Evolutionary conservation across 2,113 vertebrate species (phyloP), one percentile per base, ranked within the genome.

Genomic region (Centrocercus urophasianus): DNA sequence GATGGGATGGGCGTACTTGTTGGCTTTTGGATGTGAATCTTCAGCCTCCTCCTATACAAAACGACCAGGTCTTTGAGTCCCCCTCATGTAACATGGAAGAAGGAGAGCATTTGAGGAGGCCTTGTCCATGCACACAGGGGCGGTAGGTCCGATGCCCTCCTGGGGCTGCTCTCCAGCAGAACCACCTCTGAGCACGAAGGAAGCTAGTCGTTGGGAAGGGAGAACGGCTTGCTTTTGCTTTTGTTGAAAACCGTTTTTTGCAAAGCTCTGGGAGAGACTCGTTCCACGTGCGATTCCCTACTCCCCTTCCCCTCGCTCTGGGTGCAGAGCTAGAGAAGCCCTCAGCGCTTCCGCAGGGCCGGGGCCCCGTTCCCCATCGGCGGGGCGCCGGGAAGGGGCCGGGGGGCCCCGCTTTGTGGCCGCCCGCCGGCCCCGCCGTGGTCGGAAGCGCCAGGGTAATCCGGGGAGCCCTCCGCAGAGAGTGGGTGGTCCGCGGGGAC

Each of bases 401-500:
- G 57, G 27, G n/a, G 70, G 42, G 14, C 5, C 6, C 27, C 20
- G 75, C 86, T 94, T 92, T 87, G 83, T 72, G 88, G 88, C 18
- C 38, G 65, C 17, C 13, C n/a, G 38, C 56, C 42, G 1, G 42
- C 63, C 63, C 63, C 27, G 11, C 27, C 63, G 18, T 42, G 19
- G 47, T 50, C 67, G 81, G 86, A 83, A 54, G 81, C 61, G 21
- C 38, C 56, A 40, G 96, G 83, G 96, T 94, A 87, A 96, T 93
- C 91, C 77, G 60, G 8, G n/a, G 91, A 94, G 93, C 70, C 52
- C 19, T 71, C 70, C 88, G 61, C 92, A 91, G 89, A 65, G 94
- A 96, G 95, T 98, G 98, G 98, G 98, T 98, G 98, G 98, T 98
- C 98, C 88, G 45, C 73, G 90, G 80, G 47, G 93, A 84, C 70